Conservation (phyloP, 2,888 invertebrate species). For the Asteroscopus sphinx region DNA sequence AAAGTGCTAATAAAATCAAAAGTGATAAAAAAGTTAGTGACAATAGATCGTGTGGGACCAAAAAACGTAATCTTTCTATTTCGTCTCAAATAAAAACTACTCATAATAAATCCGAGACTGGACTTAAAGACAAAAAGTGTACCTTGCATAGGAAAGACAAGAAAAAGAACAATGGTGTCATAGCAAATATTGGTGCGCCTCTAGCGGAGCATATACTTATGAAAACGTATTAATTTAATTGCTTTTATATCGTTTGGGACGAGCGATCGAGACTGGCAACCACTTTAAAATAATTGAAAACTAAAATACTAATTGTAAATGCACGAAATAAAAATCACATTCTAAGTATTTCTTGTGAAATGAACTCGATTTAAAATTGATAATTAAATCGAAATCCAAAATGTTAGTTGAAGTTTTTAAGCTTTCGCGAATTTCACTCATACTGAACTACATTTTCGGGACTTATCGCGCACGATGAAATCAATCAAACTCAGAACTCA, state of each 20-base stretch:
- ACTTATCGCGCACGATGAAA: too few relatives aligned
- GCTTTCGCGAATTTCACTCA: too few relatives aligned
- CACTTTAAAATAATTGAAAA: constrained; percentile 23
- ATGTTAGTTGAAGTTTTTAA: too few relatives aligned
- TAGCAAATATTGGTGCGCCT: constrained; percentile 75
- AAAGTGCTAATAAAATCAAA: constrained; percentile 55
- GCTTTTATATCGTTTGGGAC: constrained; percentile 31
- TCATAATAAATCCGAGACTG: constrained; percentile 84
- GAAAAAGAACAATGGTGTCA: constrained; percentile 71
- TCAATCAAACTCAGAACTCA: too few relatives aligned
- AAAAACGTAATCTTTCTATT: constrained; percentile 80
- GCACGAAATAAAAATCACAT: constrained; percentile 7
- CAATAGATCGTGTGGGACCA: constrained; percentile 71
- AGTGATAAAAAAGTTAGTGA: constrained; percentile 65
- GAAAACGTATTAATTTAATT: constrained; percentile 77
- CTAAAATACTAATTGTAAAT: constrained; percentile 16
- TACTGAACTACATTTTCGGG: too few relatives aligned
- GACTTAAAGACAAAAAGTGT: constrained; percentile 82
- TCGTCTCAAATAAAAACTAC: constrained; percentile 82
- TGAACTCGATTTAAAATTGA: too few relatives aligned
- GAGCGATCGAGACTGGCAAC: constrained; percentile 32
- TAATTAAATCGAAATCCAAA: too few relatives aligned
- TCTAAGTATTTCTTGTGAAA: not conserved
- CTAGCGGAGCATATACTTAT: constrained; percentile 80
- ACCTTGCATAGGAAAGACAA: constrained; percentile 78